Base-by-base conservation (phyloP, 1,140 invertebrate genomes). In the Sinella curviseta region DNA sequence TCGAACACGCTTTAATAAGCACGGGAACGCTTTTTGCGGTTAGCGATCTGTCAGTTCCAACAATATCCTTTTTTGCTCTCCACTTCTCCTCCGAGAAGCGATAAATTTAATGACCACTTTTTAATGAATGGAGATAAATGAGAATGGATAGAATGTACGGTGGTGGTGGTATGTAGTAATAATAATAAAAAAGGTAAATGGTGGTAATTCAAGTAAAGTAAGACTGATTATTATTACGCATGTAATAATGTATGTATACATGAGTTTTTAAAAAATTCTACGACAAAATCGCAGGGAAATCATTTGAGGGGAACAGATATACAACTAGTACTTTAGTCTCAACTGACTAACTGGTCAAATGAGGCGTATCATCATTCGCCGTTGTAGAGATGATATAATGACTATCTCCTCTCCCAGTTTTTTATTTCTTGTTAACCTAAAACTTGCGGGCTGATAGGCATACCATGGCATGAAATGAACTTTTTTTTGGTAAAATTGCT, bases 111-210 rank as follows among this genome's bases (percentile, higher is more conserved):
- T 48, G 39, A 48, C 8, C 39, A 48, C 39, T 48, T 48, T 70
- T 70, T 70, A 70, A 70, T 70, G 65, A 70, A 70, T 70, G 65
- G 31, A 70, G 65, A 70, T 70, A 33, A 33, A 70, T 70, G 65
- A 30, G 65, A 70, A 70, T 70, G 65, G 55, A n/a, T n/a, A 48
- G 8, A 16, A 8, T 65, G 14, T 65, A 26, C 24, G 16, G 8
- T 48, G 8, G 8, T 48, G 39, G 39, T 48, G 39, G 39, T 48
- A 48, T 48, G 39, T 48, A 20, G 39, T 20, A 48, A 48, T 48
- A 48, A n/a, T n/a, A n/a, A n/a, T n/a, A n/a, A n/a, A 48, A 48
- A 48, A 20, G 8, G 39, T 20, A 48, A 48, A 48, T 48, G 39
- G 8, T 48, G 57, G 12, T 60, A 12, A 60, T 26, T 60, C 12